Evolutionary conservation across 1,140 invertebrate genomes (phyloP).

Genomic region (Melitaea cinxia): DNA sequence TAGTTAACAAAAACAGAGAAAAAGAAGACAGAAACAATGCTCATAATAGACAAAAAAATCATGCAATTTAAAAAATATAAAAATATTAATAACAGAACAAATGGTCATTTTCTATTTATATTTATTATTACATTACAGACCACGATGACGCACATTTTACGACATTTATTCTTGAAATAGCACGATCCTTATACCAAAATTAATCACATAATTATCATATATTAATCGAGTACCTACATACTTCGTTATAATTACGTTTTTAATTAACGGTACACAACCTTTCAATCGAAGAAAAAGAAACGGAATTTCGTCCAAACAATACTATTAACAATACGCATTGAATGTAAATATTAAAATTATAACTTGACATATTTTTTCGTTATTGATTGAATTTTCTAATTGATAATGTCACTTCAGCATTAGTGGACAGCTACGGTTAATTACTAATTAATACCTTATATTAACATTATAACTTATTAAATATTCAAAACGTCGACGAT

Average conservation of each 20-base stretch:
- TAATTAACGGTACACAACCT: neutral
- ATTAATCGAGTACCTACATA: neutral
- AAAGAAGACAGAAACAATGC: too few species aligned
- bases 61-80: too few species aligned
- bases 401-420: neutral
- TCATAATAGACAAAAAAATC: too few species aligned
- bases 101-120: too few species aligned
- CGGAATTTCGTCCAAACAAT: neutral
- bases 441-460: conserved; percentile 1
- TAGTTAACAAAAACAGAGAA: too few species aligned
- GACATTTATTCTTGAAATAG: too few species aligned
- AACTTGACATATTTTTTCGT: neutral
- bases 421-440: neutral
- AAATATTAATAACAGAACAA: too few species aligned
- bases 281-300: neutral
- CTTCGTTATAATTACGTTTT: neutral
- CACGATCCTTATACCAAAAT: neutral
- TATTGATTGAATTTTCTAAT: neutral
- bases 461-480: neutral
- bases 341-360: neutral
- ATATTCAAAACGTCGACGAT: neutral
- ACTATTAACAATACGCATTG: neutral
- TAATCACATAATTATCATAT: neutral
- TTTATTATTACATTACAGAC: too few species aligned
- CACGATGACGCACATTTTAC: too few species aligned